phyloP scores from a whole-genome alignment of 1,140 invertebrate genomes.

The Drosophila erecta region DNA sequence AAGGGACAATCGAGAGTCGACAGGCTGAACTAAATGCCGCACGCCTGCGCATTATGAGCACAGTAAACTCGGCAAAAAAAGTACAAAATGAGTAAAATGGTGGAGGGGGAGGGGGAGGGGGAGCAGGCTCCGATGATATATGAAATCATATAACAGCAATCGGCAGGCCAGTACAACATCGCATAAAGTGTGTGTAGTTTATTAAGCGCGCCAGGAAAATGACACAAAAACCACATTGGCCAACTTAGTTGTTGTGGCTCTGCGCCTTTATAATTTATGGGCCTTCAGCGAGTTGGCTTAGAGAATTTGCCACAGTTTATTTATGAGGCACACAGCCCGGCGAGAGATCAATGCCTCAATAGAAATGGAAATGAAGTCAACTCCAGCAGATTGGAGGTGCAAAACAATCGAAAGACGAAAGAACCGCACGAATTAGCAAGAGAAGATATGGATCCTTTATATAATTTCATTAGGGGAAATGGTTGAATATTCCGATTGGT shows the following conservation, averaged over 20 bases:
- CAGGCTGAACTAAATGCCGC: slow-evolving; percentile 83
- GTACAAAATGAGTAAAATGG: neutral
- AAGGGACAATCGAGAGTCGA: slow-evolving; percentile 47
- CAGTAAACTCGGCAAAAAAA: slow-evolving; percentile 11
- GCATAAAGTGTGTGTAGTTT: slow-evolving; percentile 72
- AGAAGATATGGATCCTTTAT: slow-evolving; percentile 1
- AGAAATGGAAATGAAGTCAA: slow-evolving; percentile 60
- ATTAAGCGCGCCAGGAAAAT: slow-evolving; percentile 70
- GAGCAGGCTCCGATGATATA: slow-evolving; percentile 65
- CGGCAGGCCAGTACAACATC: slow-evolving; percentile 55
- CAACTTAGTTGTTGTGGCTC: slow-evolving; percentile 11
- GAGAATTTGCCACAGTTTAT: slow-evolving; percentile 78
- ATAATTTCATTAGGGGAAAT: neutral
- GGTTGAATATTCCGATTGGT: neutral
- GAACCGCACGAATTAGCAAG: slow-evolving; percentile 7
- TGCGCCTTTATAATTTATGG: slow-evolving; percentile 69
- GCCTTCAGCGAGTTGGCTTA: slow-evolving; percentile 75
- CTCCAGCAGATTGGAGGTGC: slow-evolving; percentile 27
- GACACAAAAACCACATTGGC: slow-evolving; percentile 57
- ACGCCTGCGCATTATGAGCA: slow-evolving; percentile 81
- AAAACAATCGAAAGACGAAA: slow-evolving; percentile 4
- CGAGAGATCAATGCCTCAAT: slow-evolving; percentile 49
- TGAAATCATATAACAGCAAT: slow-evolving; percentile 82
- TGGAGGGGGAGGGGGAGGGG: slow-evolving; percentile 5
- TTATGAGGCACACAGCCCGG: slow-evolving; percentile 45